Evolutionary conservation across 2,888 invertebrate genomes (phyloP).

Genomic region (Uloborus plumipes): DNA sequence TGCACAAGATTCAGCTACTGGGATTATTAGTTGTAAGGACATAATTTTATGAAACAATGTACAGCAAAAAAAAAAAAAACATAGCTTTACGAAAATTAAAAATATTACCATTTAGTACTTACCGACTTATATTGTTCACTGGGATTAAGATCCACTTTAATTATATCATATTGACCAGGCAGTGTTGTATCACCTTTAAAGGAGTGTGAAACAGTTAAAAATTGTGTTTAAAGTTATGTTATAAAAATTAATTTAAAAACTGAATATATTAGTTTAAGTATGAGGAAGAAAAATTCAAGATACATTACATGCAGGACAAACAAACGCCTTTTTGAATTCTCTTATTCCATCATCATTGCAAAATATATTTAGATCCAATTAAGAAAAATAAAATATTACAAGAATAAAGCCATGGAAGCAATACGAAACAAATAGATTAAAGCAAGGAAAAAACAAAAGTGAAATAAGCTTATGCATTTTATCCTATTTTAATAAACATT

Average conservation of each 20-base stretch:
- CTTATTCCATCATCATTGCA: conserved; percentile 71
- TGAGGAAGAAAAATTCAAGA: not conserved
- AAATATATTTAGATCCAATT: conserved; percentile 67
- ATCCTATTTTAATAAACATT: no score
- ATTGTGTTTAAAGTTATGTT: not conserved
- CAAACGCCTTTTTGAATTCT: conserved; percentile 69
- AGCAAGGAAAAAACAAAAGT: no score
- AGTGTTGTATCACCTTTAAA: conserved; percentile 67
- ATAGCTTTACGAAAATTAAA: not conserved
- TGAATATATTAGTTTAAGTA: not conserved
- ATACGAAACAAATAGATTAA: no score
- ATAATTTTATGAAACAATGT: no score
- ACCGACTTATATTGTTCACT: conserved; percentile 72
- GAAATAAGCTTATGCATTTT: no score
- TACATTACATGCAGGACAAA: conserved; percentile 70
- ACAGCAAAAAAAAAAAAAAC: no score
- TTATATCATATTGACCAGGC: conserved; percentile 70
- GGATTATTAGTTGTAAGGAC: no score
- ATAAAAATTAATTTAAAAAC: not conserved
- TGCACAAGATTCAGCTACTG: no score
- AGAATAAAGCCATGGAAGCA: no score
- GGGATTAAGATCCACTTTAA: conserved; percentile 72
- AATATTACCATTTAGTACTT: not conserved
- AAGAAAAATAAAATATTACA: conserved; percentile 36
- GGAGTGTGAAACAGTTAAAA: not conserved